Percentiles rank a stretch among this genome's conserved stretches.
phyloP scores from a whole-genome alignment of 2,797 vertebrate species.

The Phrynocephalus forsythii region DNA sequence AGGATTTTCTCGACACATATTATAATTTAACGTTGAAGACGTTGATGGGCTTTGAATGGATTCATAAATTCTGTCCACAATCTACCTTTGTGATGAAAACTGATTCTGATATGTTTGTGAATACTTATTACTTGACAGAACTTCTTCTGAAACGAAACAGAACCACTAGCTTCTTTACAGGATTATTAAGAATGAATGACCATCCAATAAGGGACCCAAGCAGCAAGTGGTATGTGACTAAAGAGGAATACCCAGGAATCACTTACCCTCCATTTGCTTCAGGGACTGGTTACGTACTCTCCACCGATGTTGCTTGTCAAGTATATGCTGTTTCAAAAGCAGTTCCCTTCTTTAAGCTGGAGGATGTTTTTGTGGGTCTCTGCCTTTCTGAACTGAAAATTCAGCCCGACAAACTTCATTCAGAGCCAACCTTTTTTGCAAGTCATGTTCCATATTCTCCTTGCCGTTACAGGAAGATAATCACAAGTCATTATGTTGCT shows the following conservation, averaged over 20 bases:
- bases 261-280: constrained; percentile 80
- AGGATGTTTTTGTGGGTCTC: constrained; percentile 82
- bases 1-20: constrained; percentile 76
- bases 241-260: constrained; percentile 64
- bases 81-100: constrained; percentile 78
- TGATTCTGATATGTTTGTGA: constrained; percentile 80
- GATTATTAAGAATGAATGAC: constrained; percentile 72
- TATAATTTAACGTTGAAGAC: constrained; percentile 82
- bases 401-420: constrained; percentile 70
- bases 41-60: constrained; percentile 81
- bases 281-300: constrained; percentile 78
- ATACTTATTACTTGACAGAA: constrained; percentile 75
- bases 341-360: constrained; percentile 73
- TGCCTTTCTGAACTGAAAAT: constrained; percentile 76
- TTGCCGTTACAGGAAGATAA: constrained; percentile 73
- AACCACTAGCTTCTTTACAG: constrained; percentile 72
- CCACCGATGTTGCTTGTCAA: constrained; percentile 70
- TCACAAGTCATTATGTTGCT: constrained; percentile 71
- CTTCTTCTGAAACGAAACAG: constrained; percentile 75
- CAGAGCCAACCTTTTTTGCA: constrained; percentile 72
- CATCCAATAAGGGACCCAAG: constrained; percentile 64
- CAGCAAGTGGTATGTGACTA: constrained; percentile 79
- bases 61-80: constrained; percentile 73
- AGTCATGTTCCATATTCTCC: constrained; percentile 64
- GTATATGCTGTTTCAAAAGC: constrained; percentile 69